Evolutionary conservation across 2,888 invertebrate genomes (phyloP), one percentile per base, ranked within the genome.

Genomic region (Incurvaria masculella): DNA sequence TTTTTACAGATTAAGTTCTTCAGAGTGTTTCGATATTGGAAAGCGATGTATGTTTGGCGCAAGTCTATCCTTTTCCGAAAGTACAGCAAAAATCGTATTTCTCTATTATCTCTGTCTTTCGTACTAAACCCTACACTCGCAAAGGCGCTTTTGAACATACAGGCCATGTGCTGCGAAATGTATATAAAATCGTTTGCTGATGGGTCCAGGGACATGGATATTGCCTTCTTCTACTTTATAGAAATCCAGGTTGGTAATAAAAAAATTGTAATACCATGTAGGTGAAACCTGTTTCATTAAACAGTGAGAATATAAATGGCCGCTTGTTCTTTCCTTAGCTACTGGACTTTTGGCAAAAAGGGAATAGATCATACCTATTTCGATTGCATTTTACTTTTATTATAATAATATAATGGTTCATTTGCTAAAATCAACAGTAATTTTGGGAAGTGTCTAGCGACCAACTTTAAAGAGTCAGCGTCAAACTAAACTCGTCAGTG

Each of bases 31-130:
- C 81, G 87, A 14, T 76, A 82, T 51, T 89, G 89, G 89, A 90
- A 94, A 68, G 86, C 88, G 0, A 91, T 92, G 64, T 87, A 85
- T 59, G 83, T 88, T 0, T 93, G 93, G 93, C 80, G 83, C 49
- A 88, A 88, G 64, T 84, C 85, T 16, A 83, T 94, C 21, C 69
- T 84, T 38, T 86, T 81, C 60, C 81, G 82, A 50, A 94, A 92
- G 65, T 84, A 84, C 47, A 74, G 71, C 26, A 69, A 72, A 18
- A 82, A 87, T 1, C 78, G 83, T 51, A 73, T 72, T 48, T 72
- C 72, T 53, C 65, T 94, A 18, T 79, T 82, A 17, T 82, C 86
- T 39, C 85, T 87, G 61, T 74, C 92, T 1, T 92, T 93, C 58
- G 81, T 88, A 52, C 81, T 87, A 8, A 88, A 91, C 57, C 83